phyloP scores from a whole-genome alignment of 1,140 invertebrate species.

The Drosophila kurseongensis region DNA sequence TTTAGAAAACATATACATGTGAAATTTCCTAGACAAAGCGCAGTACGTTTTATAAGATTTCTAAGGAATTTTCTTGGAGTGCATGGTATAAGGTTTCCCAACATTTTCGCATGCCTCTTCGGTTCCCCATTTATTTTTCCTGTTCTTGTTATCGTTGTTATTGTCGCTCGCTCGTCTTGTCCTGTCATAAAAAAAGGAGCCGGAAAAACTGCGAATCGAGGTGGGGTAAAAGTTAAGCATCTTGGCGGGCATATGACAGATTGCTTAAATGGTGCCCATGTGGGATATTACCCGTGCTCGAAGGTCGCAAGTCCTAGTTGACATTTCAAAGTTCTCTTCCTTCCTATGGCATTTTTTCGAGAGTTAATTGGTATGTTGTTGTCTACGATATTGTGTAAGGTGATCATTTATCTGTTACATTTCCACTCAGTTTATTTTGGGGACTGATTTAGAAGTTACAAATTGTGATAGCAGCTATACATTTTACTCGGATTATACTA shows the following conservation, averaged over 20 bases:
- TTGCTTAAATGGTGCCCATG: conserved; percentile 76
- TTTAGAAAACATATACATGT: no score
- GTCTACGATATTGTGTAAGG: conserved; percentile 18
- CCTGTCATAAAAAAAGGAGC: conserved; percentile 60
- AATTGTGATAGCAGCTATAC: neutral
- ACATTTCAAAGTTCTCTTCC: conserved; percentile 24
- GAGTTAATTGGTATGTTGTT: conserved; percentile 61
- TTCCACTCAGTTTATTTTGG: neutral
- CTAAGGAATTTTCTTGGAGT: neutral
- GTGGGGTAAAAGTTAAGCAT: conserved; percentile 70
- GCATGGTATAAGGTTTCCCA: conserved; percentile 27
- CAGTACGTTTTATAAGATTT: no score
- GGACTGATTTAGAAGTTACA: neutral
- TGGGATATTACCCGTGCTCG: conserved; percentile 53
- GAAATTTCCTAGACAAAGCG: no score
- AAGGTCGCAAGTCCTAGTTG: conserved; percentile 25
- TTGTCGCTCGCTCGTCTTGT: conserved; percentile 49
- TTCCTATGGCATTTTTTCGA: conserved; percentile 5
- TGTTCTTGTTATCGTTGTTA: conserved; percentile 49
- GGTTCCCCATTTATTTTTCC: conserved; percentile 66
- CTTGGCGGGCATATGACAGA: conserved; percentile 78
- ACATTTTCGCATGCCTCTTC: conserved; percentile 65
- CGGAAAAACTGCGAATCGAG: conserved; percentile 25
- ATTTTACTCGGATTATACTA: no score
- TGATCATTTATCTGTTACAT: neutral